Conservation (phyloP, 1,140 invertebrate genomes). For the Drosophila eugracilis region DNA sequence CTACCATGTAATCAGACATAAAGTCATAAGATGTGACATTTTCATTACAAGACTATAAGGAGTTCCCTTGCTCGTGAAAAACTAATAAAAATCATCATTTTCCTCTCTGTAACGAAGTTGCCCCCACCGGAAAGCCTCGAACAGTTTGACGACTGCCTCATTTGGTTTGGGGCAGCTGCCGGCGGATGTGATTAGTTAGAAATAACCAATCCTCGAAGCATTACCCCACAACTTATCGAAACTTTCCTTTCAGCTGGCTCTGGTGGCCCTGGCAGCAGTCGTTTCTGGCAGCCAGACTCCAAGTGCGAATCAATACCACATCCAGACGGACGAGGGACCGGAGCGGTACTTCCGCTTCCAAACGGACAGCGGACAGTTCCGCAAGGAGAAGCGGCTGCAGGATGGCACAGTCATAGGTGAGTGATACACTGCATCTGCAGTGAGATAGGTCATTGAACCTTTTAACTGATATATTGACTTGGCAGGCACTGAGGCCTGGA, state of each 20-base stretch:
- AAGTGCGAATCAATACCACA: conserved; percentile 90
- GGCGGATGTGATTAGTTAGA: conserved; percentile 47
- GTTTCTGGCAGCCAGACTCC: conserved; percentile 56
- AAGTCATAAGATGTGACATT: too few relatives aligned
- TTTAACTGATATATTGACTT: not conserved
- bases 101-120: conserved; percentile 7
- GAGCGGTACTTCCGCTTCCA: conserved; percentile 94
- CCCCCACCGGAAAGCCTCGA: conserved; percentile 37
- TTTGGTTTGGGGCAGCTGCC: conserved; percentile 34
- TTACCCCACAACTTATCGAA: conserved; percentile 30
- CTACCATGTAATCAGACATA: too few relatives aligned
- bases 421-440: conserved; percentile 4
- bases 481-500: conserved; percentile 91
- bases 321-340: conserved; percentile 95
- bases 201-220: conserved; percentile 23
- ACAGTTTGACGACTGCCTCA: conserved; percentile 20
- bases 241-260: conserved; percentile 65
- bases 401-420: conserved; percentile 92
- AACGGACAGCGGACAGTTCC: conserved; percentile 94
- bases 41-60: too few relatives aligned
- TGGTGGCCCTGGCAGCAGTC: conserved; percentile 53
- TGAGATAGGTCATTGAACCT: not conserved
- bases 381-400: conserved; percentile 93
- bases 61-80: too few relatives aligned
- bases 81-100: too few relatives aligned